Base-by-base conservation (phyloP, 23 tunicate species). In the Styela plicata region DNA sequence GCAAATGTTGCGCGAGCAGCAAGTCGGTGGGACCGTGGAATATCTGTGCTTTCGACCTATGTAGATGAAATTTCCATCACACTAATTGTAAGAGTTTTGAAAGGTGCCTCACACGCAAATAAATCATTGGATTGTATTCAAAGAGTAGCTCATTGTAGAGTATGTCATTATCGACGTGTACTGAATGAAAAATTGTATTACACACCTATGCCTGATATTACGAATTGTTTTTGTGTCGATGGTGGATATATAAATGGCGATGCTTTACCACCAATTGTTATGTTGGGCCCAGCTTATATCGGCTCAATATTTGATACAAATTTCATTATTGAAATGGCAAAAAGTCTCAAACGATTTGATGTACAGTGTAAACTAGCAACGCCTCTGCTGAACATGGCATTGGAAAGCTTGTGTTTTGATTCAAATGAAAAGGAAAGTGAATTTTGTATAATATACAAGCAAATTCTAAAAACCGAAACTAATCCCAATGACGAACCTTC, bases 211-310 rank as follows among this genome's bases (percentile, higher is more conserved):
- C 24, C 24, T 16, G 35, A 63, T 23, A 66, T 70, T 16, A 23
- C 29, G 25, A 36, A 44, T n/a, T 90, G 74, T 52, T 18, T 85
- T 18, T 35, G 63, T 65, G 3, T 19, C 1, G 31, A 71, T 44
- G 80, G 69, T 16, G 73, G 85, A 66, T 28, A 66, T 62, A 27
- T 25, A 21, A 44, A 82, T 31, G 73, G 63, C 2, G 57, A 74
- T 7, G 33, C 25, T 22, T n/a, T 22, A 53, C 34, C 87, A 0
- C 94, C 98, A 24, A 31, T 93, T 19, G 33, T 88, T 31, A 30
- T 79, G 63, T 80, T 93, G 18, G 98, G 98, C 25, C 93, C 98
- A 13, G 69, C 85, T 64, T 93, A 85, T 83, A 31, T 82, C 3
- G 89, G 87, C 2, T 53, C 65, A 21, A 84, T 93, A 52, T 93